Evolutionary conservation across 2,797 vertebrate species (phyloP).

Genomic region (Falco rusticolus): DNA sequence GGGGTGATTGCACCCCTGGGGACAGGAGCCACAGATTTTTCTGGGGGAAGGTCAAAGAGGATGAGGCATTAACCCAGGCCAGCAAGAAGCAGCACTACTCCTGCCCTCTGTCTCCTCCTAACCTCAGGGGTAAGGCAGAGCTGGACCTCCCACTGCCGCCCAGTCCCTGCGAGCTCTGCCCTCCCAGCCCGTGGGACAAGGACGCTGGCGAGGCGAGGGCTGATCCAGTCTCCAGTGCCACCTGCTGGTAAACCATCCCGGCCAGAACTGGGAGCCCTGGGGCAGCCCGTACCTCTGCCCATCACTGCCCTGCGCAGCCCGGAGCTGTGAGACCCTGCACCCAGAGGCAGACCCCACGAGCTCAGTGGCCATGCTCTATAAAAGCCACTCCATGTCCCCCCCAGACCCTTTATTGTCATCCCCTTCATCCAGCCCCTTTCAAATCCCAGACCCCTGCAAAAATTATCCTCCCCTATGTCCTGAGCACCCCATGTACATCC

Average conservation of each 20-base stretch:
- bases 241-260: neutral
- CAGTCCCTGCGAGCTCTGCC: neutral
- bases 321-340: neutral
- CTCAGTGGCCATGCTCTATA: neutral
- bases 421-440: neutral
- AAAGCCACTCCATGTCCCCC: neutral
- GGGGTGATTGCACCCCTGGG: neutral
- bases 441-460: neutral
- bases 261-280: fast-evolving
- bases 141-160: neutral
- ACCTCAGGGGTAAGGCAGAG: neutral
- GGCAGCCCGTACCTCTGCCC: fast-evolving
- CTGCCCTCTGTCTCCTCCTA: neutral
- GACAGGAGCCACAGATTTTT: neutral
- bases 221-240: conserved; percentile 6
- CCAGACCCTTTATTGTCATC: neutral
- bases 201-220: neutral
- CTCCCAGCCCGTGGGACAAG: fast-evolving
- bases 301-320: neutral
- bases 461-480: neutral
- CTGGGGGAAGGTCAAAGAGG: no score
- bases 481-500: fast-evolving
- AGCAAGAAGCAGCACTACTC: neutral
- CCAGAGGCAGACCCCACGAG: neutral
- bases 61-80: neutral